Evolutionary conservation across 2,113 vertebrate species (phyloP), one percentile per base, ranked within the genome.

Genomic region (Motacilla tschutschensis): DNA sequence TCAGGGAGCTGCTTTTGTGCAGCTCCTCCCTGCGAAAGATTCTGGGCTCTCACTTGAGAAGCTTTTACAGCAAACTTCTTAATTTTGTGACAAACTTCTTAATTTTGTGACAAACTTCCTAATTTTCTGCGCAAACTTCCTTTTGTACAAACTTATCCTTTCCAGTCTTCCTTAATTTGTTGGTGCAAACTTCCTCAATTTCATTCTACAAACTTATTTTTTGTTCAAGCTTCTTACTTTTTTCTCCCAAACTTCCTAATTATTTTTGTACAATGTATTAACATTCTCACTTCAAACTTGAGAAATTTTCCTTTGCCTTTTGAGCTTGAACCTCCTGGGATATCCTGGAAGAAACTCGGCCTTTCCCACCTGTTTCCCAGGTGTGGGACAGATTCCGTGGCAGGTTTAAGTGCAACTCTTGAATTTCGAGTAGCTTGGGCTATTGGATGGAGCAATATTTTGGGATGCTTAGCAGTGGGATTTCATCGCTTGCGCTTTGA

Each of bases 1-100:
- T 84, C 92, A 0, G 60, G 8, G 93, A 91, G 92, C 81, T 90
- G 93, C 84, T 92, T 81, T 81, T 14, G 60, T 83, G 51, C 84
- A 54, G 74, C 87, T 82, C 85, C 83, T 47, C 85, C 31, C 33
- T 5, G 58, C 21, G 21, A 35, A 26, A 38, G 71, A 55, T 29
- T 50, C 64, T 51, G 69, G 28, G 76, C 50, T 67, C 79, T n/a
- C 46, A 0, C 43, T 82, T 19, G 1, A 13, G 54, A 48, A 82
- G 60, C 41, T 40, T 73, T 53, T 22, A 6, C 53, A 1, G 33
- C 46, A 65, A 85, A 74, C 60, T 83, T 36, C 60, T 21, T 72
- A 2, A 31, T 47, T 79, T 35, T 4, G 19, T 20, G 16, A 6
- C 36, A 43, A 69, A 69, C 46, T 59, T 35, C 44, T 43, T 71